Percentiles rank a stretch among this genome's conserved stretches.
Evolutionary conservation across 2,888 invertebrate genomes (phyloP).

Genomic region (Hesperia comma): DNA sequence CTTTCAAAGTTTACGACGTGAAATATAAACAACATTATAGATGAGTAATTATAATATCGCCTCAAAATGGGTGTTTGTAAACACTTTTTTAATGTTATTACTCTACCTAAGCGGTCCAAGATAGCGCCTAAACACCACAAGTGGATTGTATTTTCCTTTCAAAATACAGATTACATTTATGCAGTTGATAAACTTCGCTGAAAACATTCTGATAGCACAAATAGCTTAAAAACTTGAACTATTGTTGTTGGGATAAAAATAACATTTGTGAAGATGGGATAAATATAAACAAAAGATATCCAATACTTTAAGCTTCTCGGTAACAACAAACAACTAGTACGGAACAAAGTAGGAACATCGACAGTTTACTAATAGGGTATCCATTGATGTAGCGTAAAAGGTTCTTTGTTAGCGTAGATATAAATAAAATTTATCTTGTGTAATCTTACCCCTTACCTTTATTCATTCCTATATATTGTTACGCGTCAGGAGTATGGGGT

Average conservation of each 20-base stretch:
- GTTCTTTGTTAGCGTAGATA: slow-evolving; percentile 10
- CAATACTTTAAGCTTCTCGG: slow-evolving; percentile 6
- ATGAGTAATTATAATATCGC: too few relatives aligned
- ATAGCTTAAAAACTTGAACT: too few relatives aligned
- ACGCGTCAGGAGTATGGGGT: too few relatives aligned
- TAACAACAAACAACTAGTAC: slow-evolving; percentile 25
- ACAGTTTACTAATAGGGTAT: slow-evolving; percentile 28
- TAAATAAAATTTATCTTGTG: slow-evolving; percentile 24
- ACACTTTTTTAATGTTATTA: too few relatives aligned
- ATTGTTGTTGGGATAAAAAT: too few relatives aligned
- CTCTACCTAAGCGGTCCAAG: too few relatives aligned
- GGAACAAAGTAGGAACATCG: slow-evolving; percentile 30
- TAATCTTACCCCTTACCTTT: not conserved
- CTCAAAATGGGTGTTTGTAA: too few relatives aligned
- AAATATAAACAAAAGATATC: not conserved
- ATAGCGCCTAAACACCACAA: too few relatives aligned
- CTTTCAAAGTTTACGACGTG: not conserved
- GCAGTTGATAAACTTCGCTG: too few relatives aligned
- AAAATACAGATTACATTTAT: too few relatives aligned
- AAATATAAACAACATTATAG: not conserved
- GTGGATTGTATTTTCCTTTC: too few relatives aligned
- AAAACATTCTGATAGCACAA: too few relatives aligned
- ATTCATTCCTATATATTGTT: not conserved
- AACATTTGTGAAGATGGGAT: not conserved
- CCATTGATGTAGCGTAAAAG: slow-evolving; percentile 19